A percentile compares a stretch with the other conserved stretches of the same genome.
phyloP scores from a whole-genome alignment of 1,140 invertebrate species.

The Gryon sp. region DNA sequence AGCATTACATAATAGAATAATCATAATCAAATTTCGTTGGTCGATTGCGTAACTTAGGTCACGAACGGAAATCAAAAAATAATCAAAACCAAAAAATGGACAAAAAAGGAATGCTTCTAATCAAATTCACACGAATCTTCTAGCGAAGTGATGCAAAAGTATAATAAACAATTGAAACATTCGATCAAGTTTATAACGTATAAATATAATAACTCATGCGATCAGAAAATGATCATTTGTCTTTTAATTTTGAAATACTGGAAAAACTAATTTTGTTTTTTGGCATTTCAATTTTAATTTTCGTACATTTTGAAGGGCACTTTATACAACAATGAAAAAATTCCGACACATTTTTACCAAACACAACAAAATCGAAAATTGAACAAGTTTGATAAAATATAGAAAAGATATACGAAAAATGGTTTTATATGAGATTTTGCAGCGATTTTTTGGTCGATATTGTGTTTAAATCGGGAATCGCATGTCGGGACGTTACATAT shows the following conservation, averaged over 20 bases:
- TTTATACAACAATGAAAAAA: neutral
- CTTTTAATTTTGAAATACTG: no score
- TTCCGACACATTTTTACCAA: neutral
- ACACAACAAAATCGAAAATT: neutral
- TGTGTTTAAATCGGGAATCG: constrained; percentile 42
- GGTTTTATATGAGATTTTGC: constrained; percentile 27
- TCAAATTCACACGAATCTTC: constrained; percentile 10
- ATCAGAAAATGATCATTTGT: no score
- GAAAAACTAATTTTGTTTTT: no score
- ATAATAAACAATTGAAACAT: no score
- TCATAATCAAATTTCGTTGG: constrained; percentile 57
- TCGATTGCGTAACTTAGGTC: constrained; percentile 57
- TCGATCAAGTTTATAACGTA: no score
- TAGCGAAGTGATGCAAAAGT: no score
- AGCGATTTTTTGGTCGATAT: constrained; percentile 36
- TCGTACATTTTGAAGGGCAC: no score
- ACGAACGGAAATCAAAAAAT: constrained; percentile 30
- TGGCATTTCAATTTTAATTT: no score
- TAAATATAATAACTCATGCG: no score
- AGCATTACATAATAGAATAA: constrained; percentile 60
- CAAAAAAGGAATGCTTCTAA: constrained; percentile 21
- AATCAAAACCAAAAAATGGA: constrained; percentile 4
- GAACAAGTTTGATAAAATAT: constrained; percentile 1
- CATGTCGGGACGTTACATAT: constrained; percentile 8
- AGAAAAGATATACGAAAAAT: constrained; percentile 1